phyloP scores from a whole-genome alignment of 2,113 vertebrate species.

The Crypturellus undulatus region DNA sequence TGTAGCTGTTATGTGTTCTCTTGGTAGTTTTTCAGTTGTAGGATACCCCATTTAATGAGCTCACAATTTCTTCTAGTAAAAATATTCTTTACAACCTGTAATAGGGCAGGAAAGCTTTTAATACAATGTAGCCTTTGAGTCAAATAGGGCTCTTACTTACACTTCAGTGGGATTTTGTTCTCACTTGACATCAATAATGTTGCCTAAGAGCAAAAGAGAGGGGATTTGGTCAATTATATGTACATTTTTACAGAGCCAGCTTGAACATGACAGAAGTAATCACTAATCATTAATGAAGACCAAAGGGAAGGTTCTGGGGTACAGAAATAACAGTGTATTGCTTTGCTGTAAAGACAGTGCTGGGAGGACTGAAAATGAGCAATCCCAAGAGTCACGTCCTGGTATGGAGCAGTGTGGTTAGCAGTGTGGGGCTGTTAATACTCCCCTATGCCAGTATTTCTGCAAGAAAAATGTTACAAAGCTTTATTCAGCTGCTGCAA shows the following conservation, averaged over 20 bases:
- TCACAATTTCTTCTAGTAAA: not conserved
- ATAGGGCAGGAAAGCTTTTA: not conserved
- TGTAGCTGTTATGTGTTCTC: not conserved
- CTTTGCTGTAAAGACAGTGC: not conserved
- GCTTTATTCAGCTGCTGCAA: not conserved
- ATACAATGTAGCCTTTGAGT: not conserved
- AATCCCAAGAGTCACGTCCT: not conserved
- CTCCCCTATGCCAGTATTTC: not conserved
- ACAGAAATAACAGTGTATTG: not conserved
- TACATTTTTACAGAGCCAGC: not conserved
- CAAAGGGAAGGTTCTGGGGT: not conserved
- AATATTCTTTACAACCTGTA: not conserved
- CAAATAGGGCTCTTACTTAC: not conserved
- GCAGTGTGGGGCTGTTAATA: not conserved
- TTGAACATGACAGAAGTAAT: slow-evolving; percentile 32
- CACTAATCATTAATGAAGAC: slow-evolving; percentile 15
- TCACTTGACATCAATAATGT: not conserved
- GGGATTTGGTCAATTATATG: not conserved
- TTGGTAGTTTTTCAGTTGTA: not conserved
- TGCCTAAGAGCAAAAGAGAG: not conserved
- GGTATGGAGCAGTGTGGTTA: not conserved
- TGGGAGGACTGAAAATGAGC: not conserved
- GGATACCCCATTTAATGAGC: not conserved
- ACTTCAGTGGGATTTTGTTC: not conserved
- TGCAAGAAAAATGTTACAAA: not conserved